These are phyloP conservation scores for Premnoplex brunnescens DNA, from an alignment of 2,797 vertebrate species.

Conservation along the genomic window DNA sequence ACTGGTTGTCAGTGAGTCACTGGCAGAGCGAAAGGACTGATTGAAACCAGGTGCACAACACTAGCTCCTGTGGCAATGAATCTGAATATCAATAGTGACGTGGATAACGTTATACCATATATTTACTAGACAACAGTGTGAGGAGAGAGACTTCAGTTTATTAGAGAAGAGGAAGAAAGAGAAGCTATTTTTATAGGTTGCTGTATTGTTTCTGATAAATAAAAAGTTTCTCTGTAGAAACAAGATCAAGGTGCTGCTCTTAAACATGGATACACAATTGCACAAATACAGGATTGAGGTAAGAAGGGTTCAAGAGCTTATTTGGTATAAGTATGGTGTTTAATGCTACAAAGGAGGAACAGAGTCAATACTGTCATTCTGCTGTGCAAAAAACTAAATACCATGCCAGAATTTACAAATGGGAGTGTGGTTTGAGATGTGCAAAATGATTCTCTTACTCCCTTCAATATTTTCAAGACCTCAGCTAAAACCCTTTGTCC, in stretches of 20 bases:
- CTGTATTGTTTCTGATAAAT: not conserved
- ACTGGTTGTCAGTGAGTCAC: not conserved
- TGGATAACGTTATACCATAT: not conserved
- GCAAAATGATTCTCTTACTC: not conserved
- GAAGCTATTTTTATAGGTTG: not conserved
- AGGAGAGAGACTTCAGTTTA: not conserved
- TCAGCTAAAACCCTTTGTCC: not conserved
- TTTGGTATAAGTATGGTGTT: not conserved
- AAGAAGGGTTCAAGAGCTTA: not conserved
- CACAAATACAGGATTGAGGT: not conserved
- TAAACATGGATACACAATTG: not conserved
- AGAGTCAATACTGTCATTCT: not conserved
- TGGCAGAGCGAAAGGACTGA: rapidly evolving
- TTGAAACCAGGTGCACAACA: not conserved
- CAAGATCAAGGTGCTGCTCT: not conserved
- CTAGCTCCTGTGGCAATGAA: not conserved
- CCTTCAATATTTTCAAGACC: not conserved
- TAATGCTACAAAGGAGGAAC: not conserved
- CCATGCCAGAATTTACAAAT: not conserved
- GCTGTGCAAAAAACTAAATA: not conserved
- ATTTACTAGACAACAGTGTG: not conserved
- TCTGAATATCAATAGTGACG: not conserved
- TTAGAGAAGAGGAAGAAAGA: not conserved
- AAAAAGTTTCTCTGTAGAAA: not conserved
- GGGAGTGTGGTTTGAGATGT: not conserved